Evolutionary conservation across 1,140 invertebrate genomes (phyloP).

Genomic region (Drosophila parvula): DNA sequence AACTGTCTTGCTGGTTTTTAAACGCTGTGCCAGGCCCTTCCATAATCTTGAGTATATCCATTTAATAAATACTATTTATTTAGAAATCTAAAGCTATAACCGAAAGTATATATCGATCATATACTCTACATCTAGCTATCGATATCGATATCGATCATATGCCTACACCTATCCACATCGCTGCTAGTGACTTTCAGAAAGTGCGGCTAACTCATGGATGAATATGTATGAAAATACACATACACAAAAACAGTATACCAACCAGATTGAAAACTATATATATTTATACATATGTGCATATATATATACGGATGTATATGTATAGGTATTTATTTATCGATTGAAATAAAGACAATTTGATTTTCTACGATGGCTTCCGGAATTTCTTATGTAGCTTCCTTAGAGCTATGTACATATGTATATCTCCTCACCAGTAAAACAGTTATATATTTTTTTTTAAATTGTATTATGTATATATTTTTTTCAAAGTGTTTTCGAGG

Average conservation of each 20-base stretch:
- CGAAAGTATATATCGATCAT: slow-evolving; percentile 34
- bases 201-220: slow-evolving; percentile 38
- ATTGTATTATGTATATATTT: slow-evolving; percentile 32
- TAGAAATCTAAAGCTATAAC: slow-evolving; percentile 25
- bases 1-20: slow-evolving; percentile 2
- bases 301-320: slow-evolving; percentile 14
- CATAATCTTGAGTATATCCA: slow-evolving; percentile 7
- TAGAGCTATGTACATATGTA: no score
- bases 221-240: slow-evolving; percentile 15
- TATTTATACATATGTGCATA: slow-evolving; percentile 14
- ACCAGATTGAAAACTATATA: slow-evolving; percentile 52
- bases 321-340: slow-evolving; percentile 32
- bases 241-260: slow-evolving; percentile 25
- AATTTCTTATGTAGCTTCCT: not conserved
- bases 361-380: slow-evolving; percentile 1
- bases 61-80: slow-evolving; percentile 28
- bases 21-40: slow-evolving; percentile 34
- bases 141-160: no score
- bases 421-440: no score
- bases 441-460: not conserved
- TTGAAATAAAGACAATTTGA: slow-evolving; percentile 28
- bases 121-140: slow-evolving; percentile 30
- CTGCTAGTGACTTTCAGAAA: slow-evolving; percentile 50
- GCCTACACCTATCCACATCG: not conserved
- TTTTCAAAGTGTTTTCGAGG: slow-evolving; percentile 22